phyloP scores from a whole-genome alignment of 2,888 invertebrate species.

The Zaprionus obscuricornis region DNA sequence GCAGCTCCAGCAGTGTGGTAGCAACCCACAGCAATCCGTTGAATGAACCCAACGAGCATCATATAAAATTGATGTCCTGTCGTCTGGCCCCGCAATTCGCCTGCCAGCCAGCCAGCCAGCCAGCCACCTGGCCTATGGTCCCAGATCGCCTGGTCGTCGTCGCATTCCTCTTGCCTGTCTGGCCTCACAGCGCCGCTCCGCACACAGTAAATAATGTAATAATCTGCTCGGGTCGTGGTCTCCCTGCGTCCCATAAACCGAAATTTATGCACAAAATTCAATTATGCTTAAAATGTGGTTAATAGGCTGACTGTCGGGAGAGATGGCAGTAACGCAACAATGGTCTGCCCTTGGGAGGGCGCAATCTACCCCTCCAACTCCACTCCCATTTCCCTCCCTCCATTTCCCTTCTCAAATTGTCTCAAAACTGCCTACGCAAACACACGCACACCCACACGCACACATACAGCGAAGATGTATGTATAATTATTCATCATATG shows the following conservation, averaged over 20 bases:
- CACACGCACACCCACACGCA: too few species aligned
- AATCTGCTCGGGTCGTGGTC: constrained; percentile 73
- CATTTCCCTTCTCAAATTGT: too few species aligned
- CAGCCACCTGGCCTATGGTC: constrained; percentile 17
- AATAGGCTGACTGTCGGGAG: constrained; percentile 66
- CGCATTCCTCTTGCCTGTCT: not conserved
- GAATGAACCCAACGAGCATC: constrained; percentile 44
- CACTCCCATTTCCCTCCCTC: not conserved
- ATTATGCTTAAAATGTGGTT: constrained; percentile 77
- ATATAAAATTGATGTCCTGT: constrained; percentile 71
- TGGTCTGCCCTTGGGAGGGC: constrained; percentile 35
- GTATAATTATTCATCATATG: too few species aligned
- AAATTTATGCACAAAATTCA: constrained; percentile 77
- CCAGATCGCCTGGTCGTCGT: constrained; percentile 14
- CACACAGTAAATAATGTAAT: constrained; percentile 75
- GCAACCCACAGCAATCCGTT: constrained; percentile 9
- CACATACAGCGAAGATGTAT: too few species aligned
- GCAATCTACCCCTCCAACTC: constrained; percentile 13
- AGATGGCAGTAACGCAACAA: constrained; percentile 50
- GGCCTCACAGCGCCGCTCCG: constrained; percentile 14
- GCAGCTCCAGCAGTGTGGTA: not conserved
- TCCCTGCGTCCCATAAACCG: constrained; percentile 73
- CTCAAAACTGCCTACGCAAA: too few species aligned
- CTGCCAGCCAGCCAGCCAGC: not conserved
- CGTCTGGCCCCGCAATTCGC: constrained; percentile 51